Conservation (phyloP, 2,113 vertebrate genomes). For the Vicugna pacos region DNA sequence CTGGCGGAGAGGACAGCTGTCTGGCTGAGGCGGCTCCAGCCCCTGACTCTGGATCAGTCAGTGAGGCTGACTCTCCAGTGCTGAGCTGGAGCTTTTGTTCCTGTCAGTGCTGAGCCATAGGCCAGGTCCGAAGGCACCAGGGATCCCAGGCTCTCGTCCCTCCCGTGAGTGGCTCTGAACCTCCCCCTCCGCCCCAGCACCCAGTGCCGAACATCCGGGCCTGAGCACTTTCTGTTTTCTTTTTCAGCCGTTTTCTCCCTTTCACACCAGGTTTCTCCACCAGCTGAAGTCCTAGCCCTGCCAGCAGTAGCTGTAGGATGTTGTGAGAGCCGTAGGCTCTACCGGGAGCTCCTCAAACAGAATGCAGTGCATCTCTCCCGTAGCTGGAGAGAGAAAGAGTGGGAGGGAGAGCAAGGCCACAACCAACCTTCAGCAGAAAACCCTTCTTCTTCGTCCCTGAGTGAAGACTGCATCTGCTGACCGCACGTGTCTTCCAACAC, state of each 20-base stretch:
- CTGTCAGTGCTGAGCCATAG: fast-evolving
- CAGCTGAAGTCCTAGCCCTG: neutral
- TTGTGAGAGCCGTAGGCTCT: neutral
- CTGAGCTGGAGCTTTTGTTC: neutral
- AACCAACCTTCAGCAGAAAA: neutral
- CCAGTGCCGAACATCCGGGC: neutral
- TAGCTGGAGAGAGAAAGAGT: neutral
- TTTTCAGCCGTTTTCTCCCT: neutral
- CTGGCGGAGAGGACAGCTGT: neutral
- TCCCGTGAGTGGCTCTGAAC: no score
- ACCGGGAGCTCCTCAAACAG: neutral
- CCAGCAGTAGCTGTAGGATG: neutral
- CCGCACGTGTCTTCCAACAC: neutral
- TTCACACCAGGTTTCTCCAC: neutral
- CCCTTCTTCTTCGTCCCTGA: neutral
- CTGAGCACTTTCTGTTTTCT: neutral
- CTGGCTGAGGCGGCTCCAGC: neutral
- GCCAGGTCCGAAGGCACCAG: neutral
- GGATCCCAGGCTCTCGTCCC: neutral
- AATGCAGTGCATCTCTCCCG: neutral
- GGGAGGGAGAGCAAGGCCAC: neutral
- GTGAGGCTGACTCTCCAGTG: neutral
- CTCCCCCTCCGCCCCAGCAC: no score
- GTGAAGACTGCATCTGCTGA: neutral
- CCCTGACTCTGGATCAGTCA: neutral